Base-by-base conservation (phyloP, 1,140 invertebrate genomes). In the Drosophila tsacasi region DNA sequence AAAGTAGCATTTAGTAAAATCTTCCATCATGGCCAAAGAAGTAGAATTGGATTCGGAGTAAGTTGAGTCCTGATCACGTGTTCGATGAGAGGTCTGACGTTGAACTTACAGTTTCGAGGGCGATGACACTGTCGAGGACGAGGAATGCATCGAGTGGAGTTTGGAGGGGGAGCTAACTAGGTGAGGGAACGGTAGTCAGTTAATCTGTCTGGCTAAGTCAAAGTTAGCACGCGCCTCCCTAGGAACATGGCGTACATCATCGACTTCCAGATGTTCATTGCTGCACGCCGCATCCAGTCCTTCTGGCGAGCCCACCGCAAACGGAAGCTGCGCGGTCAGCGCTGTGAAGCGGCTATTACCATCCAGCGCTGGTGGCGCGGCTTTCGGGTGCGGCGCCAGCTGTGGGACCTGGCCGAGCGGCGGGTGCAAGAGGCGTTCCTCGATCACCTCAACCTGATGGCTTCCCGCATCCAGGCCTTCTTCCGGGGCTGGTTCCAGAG, bases 281-380 rank as follows among this genome's bases (percentile, higher is more conserved):
- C 86, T 0, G 83, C 87, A 5, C 75, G 83, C 5, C 60, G 57
- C 6, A 84, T 91, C 12, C 87, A 91, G 47, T 5, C 63, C 23
- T 1, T 17, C 3, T 73, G 76, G 46, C 83, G 87, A 0, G 76
- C 67, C 5, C n/a, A 42, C 30, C 46, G 47, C 9, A 10, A 6
- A 5, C 69, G 69, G 2, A 47, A 47, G 23, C 23, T 13, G 21
- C 9, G 27, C 1, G 0, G 32, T 2, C 54, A 21, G 19, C 66
- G 59, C 23, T 50, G 21, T 37, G 5, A 30, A 23, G 76, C 81
- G 0, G 72, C 79, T 12, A 62, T 81, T 13, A 47, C 37, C 13
- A 83, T 91, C 40, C 87, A 91, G 72, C 55, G 68, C 15, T 81
- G 64, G 64, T 91, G 89, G 89, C 83, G 83, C 9, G 62, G 84